Percentiles rank a stretch among this genome's conserved stretches.
Evolutionary conservation across 2,888 invertebrate species (phyloP).

Genomic region (Timema cristinae): DNA sequence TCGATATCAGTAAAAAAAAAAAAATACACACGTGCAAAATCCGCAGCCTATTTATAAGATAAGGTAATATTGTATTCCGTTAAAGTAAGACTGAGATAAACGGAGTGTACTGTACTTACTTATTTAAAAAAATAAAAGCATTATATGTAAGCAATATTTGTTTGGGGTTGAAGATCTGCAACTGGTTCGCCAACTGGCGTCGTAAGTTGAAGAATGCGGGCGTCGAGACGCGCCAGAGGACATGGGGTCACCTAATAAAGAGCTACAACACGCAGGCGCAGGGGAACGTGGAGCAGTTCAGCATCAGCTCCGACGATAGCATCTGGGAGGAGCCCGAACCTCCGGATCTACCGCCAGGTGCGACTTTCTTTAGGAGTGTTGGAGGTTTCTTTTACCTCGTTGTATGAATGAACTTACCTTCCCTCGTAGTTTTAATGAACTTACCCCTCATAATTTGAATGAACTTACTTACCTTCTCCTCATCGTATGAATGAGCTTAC

Average conservation of each 20-base stretch:
- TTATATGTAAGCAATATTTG: background rate
- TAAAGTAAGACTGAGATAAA: background rate
- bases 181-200: slow-evolving; percentile 83
- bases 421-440: background rate
- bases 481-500: no score
- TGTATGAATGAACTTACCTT: no score
- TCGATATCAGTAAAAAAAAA: no score
- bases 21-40: no score
- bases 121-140: background rate
- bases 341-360: slow-evolving; percentile 14
- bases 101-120: background rate
- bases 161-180: slow-evolving; percentile 54
- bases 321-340: slow-evolving; percentile 68
- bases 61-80: no score
- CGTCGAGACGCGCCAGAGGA: slow-evolving; percentile 58
- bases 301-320: slow-evolving; percentile 72
- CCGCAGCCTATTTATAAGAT: no score
- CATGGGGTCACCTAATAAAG: slow-evolving; percentile 70
- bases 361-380: no score
- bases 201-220: slow-evolving; percentile 73
- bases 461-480: no score
- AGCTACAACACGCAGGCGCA: slow-evolving; percentile 69
- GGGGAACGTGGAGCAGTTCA: slow-evolving; percentile 75
- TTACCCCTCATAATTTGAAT: no score
- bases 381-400: no score